Percentiles rank a stretch among this genome's conserved stretches.
These are phyloP conservation scores for Phymastichus coffea DNA, from an alignment of 1,140 invertebrate genomes.

Conservation along the genomic window DNA sequence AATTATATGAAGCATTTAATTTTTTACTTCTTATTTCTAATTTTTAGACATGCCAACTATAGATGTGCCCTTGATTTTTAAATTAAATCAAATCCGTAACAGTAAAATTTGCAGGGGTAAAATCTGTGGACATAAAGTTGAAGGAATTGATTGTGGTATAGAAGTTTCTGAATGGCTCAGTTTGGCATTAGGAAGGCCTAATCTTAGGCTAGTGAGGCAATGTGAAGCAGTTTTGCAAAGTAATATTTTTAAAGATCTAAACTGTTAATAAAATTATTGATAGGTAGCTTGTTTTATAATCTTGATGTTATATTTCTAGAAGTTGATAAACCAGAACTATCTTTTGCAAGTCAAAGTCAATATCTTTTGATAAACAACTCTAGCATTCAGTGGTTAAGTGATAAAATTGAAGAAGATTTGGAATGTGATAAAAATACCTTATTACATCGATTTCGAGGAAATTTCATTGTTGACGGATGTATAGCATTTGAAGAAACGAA, in stretches of 20 bases:
- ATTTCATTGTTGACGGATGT: constrained; percentile 65
- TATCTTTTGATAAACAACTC: constrained; percentile 78
- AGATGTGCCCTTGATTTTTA: constrained; percentile 50
- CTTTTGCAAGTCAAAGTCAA: constrained; percentile 85
- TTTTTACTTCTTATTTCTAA: not conserved
- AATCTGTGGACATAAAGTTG: constrained; percentile 81
- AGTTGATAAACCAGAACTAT: constrained; percentile 57
- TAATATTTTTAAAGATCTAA: constrained; percentile 33
- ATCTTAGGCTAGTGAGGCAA: constrained; percentile 71
- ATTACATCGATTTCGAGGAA: constrained; percentile 68
- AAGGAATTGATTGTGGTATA: constrained; percentile 81
- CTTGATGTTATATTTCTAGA: constrained; percentile 37
- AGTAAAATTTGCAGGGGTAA: constrained; percentile 69
- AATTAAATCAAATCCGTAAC: constrained; percentile 30
- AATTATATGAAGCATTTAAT: not conserved
- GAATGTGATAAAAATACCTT: constrained; percentile 59
- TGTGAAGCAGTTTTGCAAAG: constrained; percentile 32
- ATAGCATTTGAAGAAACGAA: constrained; percentile 73
- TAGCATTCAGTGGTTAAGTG: constrained; percentile 71
- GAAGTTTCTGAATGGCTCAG: constrained; percentile 76
- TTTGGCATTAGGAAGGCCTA: constrained; percentile 63
- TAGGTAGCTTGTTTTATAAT: not conserved
- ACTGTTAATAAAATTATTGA: no score
- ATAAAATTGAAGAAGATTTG: constrained; percentile 60
- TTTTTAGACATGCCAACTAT: constrained; percentile 57